Evolutionary conservation across 2,113 vertebrate genomes (phyloP).

Genomic region (Amphilophus citrinellus): DNA sequence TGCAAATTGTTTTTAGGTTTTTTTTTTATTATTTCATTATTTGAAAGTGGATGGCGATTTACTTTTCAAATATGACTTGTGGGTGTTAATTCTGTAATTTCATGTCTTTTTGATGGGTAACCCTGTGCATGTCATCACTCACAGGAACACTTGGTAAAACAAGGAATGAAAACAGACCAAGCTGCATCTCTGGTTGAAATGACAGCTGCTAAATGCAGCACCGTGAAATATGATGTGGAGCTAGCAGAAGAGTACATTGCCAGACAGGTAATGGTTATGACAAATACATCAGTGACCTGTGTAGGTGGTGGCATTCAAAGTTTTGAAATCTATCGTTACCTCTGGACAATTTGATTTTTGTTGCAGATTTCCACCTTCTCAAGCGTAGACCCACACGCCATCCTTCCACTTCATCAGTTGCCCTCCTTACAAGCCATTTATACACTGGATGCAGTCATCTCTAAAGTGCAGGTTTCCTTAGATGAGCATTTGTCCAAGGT

Average conservation of each 20-base stretch:
- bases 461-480: constrained; percentile 97
- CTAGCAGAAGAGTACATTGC: constrained; percentile 98
- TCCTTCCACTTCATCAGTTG: constrained; percentile 91
- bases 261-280: constrained; percentile 84
- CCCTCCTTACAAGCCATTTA: constrained; percentile 97
- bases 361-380: constrained; percentile 95
- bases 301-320: neutral
- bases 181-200: constrained; percentile 88
- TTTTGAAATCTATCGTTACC: neutral
- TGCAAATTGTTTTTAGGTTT: neutral
- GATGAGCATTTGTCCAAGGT: constrained; percentile 97
- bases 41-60: neutral
- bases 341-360: neutral
- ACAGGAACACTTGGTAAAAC: constrained; percentile 93
- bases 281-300: neutral
- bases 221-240: constrained; percentile 94
- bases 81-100: neutral
- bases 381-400: constrained; percentile 87
- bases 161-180: constrained; percentile 95
- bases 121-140: neutral
- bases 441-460: constrained; percentile 94
- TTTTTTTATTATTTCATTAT: neutral
- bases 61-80: rapidly evolving
- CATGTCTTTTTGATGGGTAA: neutral
- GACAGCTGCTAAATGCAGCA: constrained; percentile 89